A percentile compares a stretch with the other conserved stretches of the same genome.
phyloP scores from a whole-genome alignment of 2,888 invertebrate genomes.

The Syritta pipiens region DNA sequence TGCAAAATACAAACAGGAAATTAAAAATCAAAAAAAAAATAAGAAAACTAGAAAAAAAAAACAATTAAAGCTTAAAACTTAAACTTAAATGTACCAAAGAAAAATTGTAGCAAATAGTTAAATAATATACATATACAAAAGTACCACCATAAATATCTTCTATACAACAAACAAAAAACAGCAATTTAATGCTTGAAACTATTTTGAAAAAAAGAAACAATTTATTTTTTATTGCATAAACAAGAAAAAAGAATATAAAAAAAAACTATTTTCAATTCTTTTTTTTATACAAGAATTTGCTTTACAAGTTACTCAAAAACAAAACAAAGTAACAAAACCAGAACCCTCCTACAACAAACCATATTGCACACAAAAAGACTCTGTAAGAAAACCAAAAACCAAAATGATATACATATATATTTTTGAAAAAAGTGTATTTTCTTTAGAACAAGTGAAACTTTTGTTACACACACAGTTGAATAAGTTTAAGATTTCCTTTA shows the following conservation, averaged over 20 bases:
- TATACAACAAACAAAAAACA: conserved; percentile 6
- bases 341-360: conserved; percentile 56
- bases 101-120: conserved; percentile 1
- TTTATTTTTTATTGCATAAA: conserved; percentile 5
- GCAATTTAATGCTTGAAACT: conserved; percentile 20
- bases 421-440: conserved; percentile 28
- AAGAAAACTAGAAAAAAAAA: conserved; percentile 10
- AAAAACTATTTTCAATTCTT: background rate
- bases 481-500: too few relatives aligned
- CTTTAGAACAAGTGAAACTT: conserved; percentile 15
- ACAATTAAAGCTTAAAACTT: conserved; percentile 7
- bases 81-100: conserved; percentile 33
- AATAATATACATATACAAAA: conserved; percentile 24
- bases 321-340: conserved; percentile 39
- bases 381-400: background rate
- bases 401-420: conserved; percentile 30
- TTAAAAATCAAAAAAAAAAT: background rate
- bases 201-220: too few relatives aligned
- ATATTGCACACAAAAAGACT: conserved; percentile 34
- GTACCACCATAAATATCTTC: conserved; percentile 5
- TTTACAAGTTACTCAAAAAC: conserved; percentile 26
- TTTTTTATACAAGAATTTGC: conserved; percentile 14
- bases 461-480: conserved; percentile 27
- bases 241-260: conserved; percentile 2
- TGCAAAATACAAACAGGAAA: conserved; percentile 1